These are phyloP conservation scores for Dinothrombium tinctorium DNA, from an alignment of 1,140 invertebrate genomes.

Conservation along the genomic window DNA sequence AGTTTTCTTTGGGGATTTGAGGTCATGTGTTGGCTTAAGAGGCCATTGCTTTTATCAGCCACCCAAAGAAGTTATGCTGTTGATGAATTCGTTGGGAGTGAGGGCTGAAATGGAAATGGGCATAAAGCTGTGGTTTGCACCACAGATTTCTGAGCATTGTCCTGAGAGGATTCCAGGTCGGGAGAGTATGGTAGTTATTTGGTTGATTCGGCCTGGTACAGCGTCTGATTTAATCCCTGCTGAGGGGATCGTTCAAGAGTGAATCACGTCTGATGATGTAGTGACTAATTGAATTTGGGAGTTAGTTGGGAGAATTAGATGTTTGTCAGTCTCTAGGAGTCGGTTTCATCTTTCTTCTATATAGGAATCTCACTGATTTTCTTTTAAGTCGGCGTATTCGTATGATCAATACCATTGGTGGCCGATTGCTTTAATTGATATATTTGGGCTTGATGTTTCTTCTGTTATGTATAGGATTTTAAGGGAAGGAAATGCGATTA, in stretches of 20 bases:
- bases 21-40: too few species aligned
- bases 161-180: conserved; percentile 35
- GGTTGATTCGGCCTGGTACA: conserved; percentile 37
- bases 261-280: conserved; percentile 36
- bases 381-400: conserved; percentile 35
- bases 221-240: conserved; percentile 38
- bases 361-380: too few species aligned
- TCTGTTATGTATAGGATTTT: too few species aligned
- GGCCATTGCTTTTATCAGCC: too few species aligned
- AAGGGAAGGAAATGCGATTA: too few species aligned
- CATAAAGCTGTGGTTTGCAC: conserved; percentile 47
- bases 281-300: conserved; percentile 31
- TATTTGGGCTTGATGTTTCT: conserved; percentile 27
- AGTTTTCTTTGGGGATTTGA: too few species aligned
- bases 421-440: conserved; percentile 33
- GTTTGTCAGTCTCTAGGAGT: too few species aligned
- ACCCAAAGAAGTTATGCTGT: too few species aligned
- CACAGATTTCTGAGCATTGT: conserved; percentile 55
- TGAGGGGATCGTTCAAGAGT: conserved; percentile 35
- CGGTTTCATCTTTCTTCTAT: too few species aligned
- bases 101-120: too few species aligned
- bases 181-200: conserved; percentile 29
- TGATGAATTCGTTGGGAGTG: too few species aligned
- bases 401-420: conserved; percentile 43
- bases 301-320: conserved; percentile 27